Base-by-base conservation (phyloP, 1,140 invertebrate genomes). In the Chironomus tepperi region DNA sequence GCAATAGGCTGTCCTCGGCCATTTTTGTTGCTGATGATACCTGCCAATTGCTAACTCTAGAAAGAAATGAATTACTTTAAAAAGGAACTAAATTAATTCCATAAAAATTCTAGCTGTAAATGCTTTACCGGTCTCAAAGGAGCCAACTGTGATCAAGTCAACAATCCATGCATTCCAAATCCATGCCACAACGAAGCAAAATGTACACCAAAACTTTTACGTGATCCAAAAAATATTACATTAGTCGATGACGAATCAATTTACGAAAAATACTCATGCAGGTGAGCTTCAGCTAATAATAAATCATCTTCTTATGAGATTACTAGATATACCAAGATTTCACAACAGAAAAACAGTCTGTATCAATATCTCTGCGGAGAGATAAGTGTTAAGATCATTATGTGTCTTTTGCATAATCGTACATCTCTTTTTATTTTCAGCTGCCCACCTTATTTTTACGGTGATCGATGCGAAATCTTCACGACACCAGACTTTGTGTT, bases 91-190 rank as follows among this genome's bases (percentile, higher is more conserved):
- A n/a, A n/a, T 2, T n/a, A 64, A 75, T 73, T 77, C 75, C 19
- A 70, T 7, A 12, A 1, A 75, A 24, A 18, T 76, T 79, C 76
- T 67, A 84, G 82, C 42, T 88, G 87, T 76, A 76, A 83, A 18
- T 89, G 87, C 79, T 81, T 83, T 6, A 80, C 81, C 18, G 86
- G 86, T n/a, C 85, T 82, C 24, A 83, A 79, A 5, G 87, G 86
- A 6, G 72, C 77, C 16, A 79, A 82, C 73, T 87, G 85, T 73
- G 76, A 77, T 42, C 76, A 79, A 43, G 81, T 79, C 75, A 82
- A 86, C 9, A 78, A 91, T 80, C 83, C 88, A 74, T 92, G 90
- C 75, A 76, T 78, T 43, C 77, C 77, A n/a, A 77, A 77, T 42
- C 85, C 84, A 0, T 88, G 87, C 77, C 73, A 80, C 43, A 86